phyloP scores from a whole-genome alignment of 2,113 vertebrate genomes.

The Pseudopodoces humilis region DNA sequence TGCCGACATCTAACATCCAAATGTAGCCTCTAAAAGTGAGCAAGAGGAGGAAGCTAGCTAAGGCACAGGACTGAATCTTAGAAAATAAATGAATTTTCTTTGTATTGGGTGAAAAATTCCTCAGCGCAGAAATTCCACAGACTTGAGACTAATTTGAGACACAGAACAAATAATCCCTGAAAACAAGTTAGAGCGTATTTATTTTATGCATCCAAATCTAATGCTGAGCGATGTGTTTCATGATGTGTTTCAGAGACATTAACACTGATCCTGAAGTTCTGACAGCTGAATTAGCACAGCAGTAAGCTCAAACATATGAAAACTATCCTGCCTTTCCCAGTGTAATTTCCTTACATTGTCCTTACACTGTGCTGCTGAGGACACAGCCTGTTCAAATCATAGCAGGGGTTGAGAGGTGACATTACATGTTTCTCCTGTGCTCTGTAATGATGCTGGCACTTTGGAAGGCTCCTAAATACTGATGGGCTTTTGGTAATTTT shows the following conservation, averaged over 20 bases:
- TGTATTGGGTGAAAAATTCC: not conserved
- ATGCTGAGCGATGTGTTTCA: fast-evolving
- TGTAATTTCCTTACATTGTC: not conserved
- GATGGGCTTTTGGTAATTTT: not conserved
- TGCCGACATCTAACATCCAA: not conserved
- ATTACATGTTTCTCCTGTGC: not conserved
- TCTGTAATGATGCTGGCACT: not conserved
- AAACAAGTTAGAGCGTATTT: not conserved
- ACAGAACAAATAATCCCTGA: not conserved
- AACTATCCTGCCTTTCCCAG: not conserved
- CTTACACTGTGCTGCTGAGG: not conserved
- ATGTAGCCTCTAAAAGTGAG: not conserved
- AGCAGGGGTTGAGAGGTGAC: not conserved
- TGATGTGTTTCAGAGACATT: not conserved
- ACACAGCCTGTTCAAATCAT: not conserved
- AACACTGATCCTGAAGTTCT: not conserved
- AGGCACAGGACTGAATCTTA: not conserved
- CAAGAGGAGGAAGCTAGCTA: not conserved
- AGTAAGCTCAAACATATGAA: not conserved
- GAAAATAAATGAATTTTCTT: not conserved
- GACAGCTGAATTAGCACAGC: not conserved
- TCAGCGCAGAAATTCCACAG: not conserved
- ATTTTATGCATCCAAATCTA: not conserved
- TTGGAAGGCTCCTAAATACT: not conserved
- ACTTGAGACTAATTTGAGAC: not conserved